These are phyloP conservation scores for Cepphus grylle DNA, from an alignment of 2,113 vertebrate genomes.

Conservation along the genomic window DNA sequence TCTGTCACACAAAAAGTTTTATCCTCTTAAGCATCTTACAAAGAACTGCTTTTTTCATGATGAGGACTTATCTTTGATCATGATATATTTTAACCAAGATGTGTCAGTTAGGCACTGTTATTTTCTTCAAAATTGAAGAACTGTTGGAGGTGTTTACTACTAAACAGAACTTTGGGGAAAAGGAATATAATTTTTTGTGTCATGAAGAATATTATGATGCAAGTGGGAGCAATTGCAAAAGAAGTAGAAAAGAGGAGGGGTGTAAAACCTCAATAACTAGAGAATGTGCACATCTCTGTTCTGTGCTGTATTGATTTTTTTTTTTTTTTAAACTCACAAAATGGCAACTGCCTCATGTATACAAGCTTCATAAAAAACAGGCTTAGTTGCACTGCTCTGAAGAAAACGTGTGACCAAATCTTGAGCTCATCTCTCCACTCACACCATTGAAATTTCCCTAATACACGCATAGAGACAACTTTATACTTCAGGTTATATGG, in stretches of 20 bases:
- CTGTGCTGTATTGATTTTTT: not conserved
- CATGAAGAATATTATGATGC: not conserved
- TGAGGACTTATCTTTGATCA: conserved; percentile 35
- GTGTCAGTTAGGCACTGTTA: not conserved
- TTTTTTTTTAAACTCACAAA: not conserved
- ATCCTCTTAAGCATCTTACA: conserved; percentile 33
- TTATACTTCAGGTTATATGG: not conserved
- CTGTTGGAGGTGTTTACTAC: conserved; percentile 17
- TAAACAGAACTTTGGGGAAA: not conserved
- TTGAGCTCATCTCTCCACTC: not conserved
- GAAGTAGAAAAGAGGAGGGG: not conserved
- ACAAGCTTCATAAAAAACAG: not conserved
- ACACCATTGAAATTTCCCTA: not conserved
- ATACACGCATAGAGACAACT: too few species aligned
- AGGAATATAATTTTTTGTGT: not conserved
- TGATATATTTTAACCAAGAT: conserved; percentile 1
- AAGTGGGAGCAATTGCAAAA: conserved; percentile 16
- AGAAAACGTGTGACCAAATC: not conserved
- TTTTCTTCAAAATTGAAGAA: not conserved
- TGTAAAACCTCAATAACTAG: not conserved
- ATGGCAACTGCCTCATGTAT: not conserved
- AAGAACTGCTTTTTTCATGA: conserved; percentile 11
- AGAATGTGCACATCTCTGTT: not conserved
- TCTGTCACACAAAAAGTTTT: conserved; percentile 39
- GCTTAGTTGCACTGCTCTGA: not conserved